phyloP scores from a whole-genome alignment of 2,888 invertebrate genomes.

The Polymixis lichenea region DNA sequence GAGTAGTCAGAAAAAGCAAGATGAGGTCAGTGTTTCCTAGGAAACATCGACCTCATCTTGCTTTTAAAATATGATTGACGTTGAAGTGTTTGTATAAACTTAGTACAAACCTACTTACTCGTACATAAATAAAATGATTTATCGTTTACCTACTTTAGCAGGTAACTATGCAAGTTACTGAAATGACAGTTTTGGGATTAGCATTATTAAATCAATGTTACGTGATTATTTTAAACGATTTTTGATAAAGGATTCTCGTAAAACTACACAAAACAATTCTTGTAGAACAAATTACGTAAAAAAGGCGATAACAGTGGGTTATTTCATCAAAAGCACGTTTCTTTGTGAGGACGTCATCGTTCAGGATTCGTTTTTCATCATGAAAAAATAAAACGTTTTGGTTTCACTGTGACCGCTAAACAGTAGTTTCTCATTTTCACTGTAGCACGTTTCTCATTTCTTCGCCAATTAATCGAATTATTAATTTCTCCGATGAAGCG shows the following conservation, averaged over 20 bases:
- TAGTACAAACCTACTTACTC: no score
- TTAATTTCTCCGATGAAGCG: slow-evolving; percentile 27
- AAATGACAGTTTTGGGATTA: not conserved
- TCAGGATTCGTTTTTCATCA: slow-evolving; percentile 6
- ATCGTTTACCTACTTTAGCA: not conserved
- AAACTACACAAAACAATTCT: slow-evolving; percentile 8
- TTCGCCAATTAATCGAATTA: slow-evolving; percentile 14
- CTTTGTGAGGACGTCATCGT: not conserved
- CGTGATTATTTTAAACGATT: slow-evolving; percentile 23
- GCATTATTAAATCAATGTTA: not conserved
- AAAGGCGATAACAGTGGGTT: slow-evolving; percentile 23
- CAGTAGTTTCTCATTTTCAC: not conserved
- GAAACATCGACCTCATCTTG: no score
- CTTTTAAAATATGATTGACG: no score
- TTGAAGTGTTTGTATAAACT: no score
- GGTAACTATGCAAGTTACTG: not conserved
- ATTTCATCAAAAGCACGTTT: slow-evolving; percentile 12
- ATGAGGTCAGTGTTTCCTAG: no score
- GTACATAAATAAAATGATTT: no score
- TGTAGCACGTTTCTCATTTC: slow-evolving; percentile 20
- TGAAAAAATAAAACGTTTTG: slow-evolving; percentile 6
- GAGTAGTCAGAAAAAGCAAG: no score
- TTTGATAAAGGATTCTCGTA: slow-evolving; percentile 32
- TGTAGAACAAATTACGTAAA: slow-evolving; percentile 6
- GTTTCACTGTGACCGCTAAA: not conserved